Evolutionary conservation across 2,113 vertebrate genomes (phyloP).

Genomic region (Saccopteryx leptura): DNA sequence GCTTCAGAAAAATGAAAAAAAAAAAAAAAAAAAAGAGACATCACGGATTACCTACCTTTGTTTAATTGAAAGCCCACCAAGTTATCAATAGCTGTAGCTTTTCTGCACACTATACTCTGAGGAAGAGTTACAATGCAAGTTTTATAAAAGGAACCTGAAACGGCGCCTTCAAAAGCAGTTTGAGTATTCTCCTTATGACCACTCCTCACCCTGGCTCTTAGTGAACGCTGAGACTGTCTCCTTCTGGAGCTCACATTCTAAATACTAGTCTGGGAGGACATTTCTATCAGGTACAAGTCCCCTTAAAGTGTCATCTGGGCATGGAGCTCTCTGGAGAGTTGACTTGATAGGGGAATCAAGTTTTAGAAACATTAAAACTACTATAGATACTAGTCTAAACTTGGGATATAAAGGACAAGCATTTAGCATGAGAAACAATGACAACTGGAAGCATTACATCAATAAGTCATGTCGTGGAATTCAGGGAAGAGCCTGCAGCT

Average conservation of each 20-base stretch:
- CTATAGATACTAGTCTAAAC: neutral
- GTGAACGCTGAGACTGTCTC: neutral
- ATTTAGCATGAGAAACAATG: neutral
- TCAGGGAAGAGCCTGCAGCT: neutral
- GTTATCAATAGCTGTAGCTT: neutral
- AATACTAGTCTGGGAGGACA: neutral
- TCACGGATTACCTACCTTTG: neutral
- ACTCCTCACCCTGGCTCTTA: neutral
- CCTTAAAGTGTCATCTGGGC: neutral
- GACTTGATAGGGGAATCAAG: neutral
- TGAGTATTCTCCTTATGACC: neutral
- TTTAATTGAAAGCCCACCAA: neutral
- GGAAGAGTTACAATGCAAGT: neutral
- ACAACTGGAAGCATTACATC: neutral
- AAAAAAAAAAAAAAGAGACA: neutral
- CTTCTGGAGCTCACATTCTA: neutral
- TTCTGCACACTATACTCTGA: neutral
- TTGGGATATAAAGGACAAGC: neutral
- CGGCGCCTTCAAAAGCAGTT: neutral
- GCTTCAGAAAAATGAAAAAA: no score
- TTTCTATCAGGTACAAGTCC: neutral
- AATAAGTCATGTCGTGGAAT: neutral
- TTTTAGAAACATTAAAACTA: neutral
- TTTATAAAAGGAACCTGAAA: slow-evolving; percentile 16
- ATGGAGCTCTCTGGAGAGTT: neutral